Conservation (phyloP, 2,113 vertebrate species). For the Daboia siamensis region DNA sequence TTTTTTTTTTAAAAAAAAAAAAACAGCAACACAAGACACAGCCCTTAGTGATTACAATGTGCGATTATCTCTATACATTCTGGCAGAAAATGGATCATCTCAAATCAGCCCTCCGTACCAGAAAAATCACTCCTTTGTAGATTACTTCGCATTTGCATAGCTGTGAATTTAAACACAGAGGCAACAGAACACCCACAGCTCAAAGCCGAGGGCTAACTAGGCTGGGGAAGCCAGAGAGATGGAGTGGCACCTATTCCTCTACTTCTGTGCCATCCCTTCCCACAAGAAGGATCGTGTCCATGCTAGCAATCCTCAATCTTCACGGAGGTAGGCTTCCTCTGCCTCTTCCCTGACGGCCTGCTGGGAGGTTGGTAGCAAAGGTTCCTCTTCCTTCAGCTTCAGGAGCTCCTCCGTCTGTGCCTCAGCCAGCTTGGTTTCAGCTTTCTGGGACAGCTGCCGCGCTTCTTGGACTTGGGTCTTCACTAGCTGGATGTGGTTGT, state of each 20-base stretch:
- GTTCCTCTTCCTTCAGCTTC: conserved; percentile 51
- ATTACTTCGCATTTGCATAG: conserved; percentile 56
- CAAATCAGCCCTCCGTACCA: not conserved
- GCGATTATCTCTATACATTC: not conserved
- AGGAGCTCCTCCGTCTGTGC: conserved; percentile 81
- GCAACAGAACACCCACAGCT: not conserved
- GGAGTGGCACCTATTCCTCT: not conserved
- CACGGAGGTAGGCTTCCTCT: conserved; percentile 75
- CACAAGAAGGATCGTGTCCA: not conserved
- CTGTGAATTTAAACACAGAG: conserved; percentile 47
- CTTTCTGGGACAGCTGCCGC: conserved; percentile 77
- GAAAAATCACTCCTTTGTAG: conserved; percentile 8
- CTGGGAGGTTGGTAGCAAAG: conserved; percentile 19
- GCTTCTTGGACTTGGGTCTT: conserved; percentile 82
- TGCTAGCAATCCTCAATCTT: conserved; percentile 65
- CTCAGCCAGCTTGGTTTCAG: conserved; percentile 84
- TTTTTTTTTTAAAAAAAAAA: not conserved
- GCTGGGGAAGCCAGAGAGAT: conserved; percentile 24
- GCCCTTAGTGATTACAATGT: conserved; percentile 34
- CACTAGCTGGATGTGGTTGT: conserved; percentile 82
- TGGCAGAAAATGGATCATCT: not conserved
- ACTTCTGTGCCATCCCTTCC: not conserved
- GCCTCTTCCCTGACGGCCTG: conserved; percentile 23
- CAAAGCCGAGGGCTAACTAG: not conserved
- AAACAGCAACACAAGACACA: conserved; percentile 3